A percentile compares a stretch with the other conserved stretches of the same genome.
Evolutionary conservation across 2,888 invertebrate species (phyloP).

Genomic region (Hypolimnas misippus): DNA sequence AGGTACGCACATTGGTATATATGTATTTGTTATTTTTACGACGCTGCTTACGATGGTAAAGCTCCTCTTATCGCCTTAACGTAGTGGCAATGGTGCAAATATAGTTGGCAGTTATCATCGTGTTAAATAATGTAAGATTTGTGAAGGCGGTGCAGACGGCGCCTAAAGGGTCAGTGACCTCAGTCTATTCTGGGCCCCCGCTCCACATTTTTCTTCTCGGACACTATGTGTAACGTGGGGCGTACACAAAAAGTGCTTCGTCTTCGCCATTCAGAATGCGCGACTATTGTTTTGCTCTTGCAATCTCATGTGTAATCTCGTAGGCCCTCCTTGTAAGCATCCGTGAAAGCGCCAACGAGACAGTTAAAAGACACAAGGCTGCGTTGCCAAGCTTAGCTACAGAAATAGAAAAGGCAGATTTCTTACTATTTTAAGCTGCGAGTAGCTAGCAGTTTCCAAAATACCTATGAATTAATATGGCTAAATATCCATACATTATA

Average conservation of each 20-base stretch:
- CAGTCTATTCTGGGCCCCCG: conserved; percentile 61
- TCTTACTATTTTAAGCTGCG: background rate
- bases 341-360: conserved; percentile 35
- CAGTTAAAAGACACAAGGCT: conserved; percentile 41
- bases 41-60: background rate
- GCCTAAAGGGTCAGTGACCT: conserved; percentile 68
- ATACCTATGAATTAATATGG: background rate
- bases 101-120: conserved; percentile 61
- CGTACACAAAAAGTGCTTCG: conserved; percentile 69
- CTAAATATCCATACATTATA: no score
- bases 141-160: conserved; percentile 52
- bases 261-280: conserved; percentile 72
- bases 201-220: conserved; percentile 80
- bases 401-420: background rate
- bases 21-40: background rate
- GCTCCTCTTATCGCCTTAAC: conserved; percentile 15
- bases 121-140: conserved; percentile 67
- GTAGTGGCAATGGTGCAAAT: conserved; percentile 46
- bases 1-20: no score
- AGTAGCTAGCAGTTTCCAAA: background rate
- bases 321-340: conserved; percentile 50
- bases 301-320: conserved; percentile 76
- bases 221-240: conserved; percentile 66
- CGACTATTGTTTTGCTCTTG: conserved; percentile 74
- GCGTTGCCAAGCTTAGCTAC: conserved; percentile 16